Conservation (phyloP, 2,888 invertebrate genomes). For the Drosophila peninsularis region DNA sequence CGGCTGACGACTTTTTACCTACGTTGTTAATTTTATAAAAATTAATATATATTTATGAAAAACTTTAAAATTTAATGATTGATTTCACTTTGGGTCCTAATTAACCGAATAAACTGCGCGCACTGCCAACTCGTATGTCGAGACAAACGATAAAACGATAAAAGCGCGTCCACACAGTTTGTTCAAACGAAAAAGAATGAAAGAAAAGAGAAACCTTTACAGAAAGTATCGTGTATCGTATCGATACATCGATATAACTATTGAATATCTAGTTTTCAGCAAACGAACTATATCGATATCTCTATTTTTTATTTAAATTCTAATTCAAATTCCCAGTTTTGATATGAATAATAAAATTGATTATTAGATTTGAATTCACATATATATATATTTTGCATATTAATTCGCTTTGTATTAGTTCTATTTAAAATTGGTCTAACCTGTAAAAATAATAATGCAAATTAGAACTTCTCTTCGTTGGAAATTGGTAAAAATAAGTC, state of each 20-base stretch:
- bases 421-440: constrained; percentile 79
- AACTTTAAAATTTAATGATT: constrained; percentile 37
- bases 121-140: constrained; percentile 51
- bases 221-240: constrained; percentile 31
- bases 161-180: constrained; percentile 50
- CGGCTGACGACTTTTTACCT: constrained; percentile 29
- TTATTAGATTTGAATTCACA: constrained; percentile 26
- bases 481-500: constrained; percentile 39
- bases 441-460: constrained; percentile 46
- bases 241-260: constrained; percentile 46
- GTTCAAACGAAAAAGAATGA: constrained; percentile 54
- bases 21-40: constrained; percentile 12
- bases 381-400: constrained; percentile 63
- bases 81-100: constrained; percentile 31
- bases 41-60: constrained; percentile 10
- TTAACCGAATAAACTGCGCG: constrained; percentile 50
- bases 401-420: constrained; percentile 61
- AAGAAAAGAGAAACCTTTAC: constrained; percentile 45
- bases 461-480: constrained; percentile 38
- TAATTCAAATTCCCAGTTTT: neutral
- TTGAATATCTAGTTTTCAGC: constrained; percentile 15
- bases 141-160: constrained; percentile 49
- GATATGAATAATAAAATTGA: neutral
- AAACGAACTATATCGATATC: constrained; percentile 16
- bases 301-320: neutral